Conservation (phyloP, 1,140 invertebrate species). For the Drosophila sucinea region DNA sequence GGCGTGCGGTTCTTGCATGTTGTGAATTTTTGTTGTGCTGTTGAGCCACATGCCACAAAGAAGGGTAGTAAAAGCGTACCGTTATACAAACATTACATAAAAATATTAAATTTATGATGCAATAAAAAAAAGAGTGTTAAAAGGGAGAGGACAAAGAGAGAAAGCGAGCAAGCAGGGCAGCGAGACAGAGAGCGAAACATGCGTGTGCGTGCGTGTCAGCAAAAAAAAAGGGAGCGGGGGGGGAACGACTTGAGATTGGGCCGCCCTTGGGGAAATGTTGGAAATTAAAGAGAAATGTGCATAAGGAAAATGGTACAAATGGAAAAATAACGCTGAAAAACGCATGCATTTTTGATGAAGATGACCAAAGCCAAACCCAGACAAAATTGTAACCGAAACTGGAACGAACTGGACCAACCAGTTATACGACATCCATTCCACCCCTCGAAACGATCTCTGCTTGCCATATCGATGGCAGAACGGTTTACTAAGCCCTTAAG, state of each 20-base stretch:
- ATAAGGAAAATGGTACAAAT: constrained; percentile 55
- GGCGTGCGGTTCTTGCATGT: constrained; percentile 62
- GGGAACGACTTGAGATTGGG: constrained; percentile 45
- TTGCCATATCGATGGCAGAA: constrained; percentile 59
- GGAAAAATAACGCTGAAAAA: background rate
- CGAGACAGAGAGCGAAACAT: constrained; percentile 26
- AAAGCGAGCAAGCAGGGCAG: background rate
- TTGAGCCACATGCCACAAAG: constrained; percentile 28
- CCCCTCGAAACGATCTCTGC: constrained; percentile 44
- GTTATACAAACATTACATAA: constrained; percentile 81
- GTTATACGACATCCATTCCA: constrained; percentile 40
- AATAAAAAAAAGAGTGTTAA: constrained; percentile 80
- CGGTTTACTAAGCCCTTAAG: constrained; percentile 59
- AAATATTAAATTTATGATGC: constrained; percentile 82
- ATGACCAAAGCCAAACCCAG: constrained; percentile 4
- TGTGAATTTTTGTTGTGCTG: constrained; percentile 57
- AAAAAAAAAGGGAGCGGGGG: background rate
- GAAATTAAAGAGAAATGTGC: constrained; percentile 55
- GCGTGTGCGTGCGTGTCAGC: constrained; percentile 54
- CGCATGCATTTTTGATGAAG: background rate
- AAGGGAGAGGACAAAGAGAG: constrained; percentile 27
- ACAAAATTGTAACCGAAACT: constrained; percentile 20
- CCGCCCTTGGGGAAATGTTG: constrained; percentile 27
- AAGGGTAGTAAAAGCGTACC: constrained; percentile 75
- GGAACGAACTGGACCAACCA: constrained; percentile 48